Evolutionary conservation across 2,113 vertebrate species (phyloP), one percentile per base, ranked within the genome.

Genomic region (Ophiodon elongatus): DNA sequence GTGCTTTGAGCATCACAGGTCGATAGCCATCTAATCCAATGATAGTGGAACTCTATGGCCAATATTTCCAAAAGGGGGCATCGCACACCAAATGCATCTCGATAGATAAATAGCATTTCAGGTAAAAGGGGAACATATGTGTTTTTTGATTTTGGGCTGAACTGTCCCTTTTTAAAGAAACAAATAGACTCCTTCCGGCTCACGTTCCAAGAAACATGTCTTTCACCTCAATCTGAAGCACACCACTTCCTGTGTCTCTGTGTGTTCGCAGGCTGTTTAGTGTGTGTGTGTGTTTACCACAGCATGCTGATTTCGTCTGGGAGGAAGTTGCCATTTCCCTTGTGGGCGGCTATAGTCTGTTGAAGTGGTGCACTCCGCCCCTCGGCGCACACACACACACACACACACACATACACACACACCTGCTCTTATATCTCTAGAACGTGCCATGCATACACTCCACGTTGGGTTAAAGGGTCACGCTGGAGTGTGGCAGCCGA

Each of bases 291-390:
- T 33, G 66, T 68, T 3, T 52, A 14, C 41, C 23, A 57, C 75
- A 69, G 64, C 8, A 17, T 74, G 39, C 57, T 68, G 76, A 52
- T 79, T 52, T 78, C 5, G 21, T 79, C 21, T 23, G n/a, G 15
- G 56, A 76, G 80, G 88, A 90, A 79, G 76, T 76, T 67, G 68
- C 56, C 62, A 39, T 77, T 87, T 79, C 73, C 68, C 56, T 65
- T 79, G 74, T n/a, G 72, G 54, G 45, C 17, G 39, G 17, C 56
- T 84, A 35, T 68, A 2, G 21, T 29, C 37, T 77, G 50, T 68
- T 79, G 59, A 81, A 79, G 79, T 74, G n/a, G 37, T 13, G 15
- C 56, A 43, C 15, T 11, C 50, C 1, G 7, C 25, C 52, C 29
- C 37, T 57, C 27, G 5, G 11, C 25, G 81, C 41, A 59, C 33